Evolutionary conservation across 2,888 invertebrate genomes (phyloP).

Genomic region (Amiota minor): DNA sequence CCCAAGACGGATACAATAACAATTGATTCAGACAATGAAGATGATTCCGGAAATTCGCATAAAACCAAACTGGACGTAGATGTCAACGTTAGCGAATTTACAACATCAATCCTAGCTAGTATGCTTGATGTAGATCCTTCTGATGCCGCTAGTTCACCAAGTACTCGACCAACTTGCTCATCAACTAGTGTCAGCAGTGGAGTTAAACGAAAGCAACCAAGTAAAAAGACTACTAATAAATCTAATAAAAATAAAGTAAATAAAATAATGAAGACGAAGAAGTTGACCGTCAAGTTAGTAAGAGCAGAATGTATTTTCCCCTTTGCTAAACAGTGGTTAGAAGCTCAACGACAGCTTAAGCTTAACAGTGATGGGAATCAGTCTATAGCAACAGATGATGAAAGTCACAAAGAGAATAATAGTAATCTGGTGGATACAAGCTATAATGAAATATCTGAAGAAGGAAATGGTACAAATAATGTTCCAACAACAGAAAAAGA

Average conservation of each 20-base stretch:
- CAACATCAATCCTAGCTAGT: constrained; percentile 68
- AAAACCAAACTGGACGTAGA: constrained; percentile 40
- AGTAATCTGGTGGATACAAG: constrained; percentile 15
- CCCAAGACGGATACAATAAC: constrained; percentile 72
- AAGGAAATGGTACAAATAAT: neutral
- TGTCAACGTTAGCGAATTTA: constrained; percentile 55
- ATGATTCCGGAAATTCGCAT: constrained; percentile 45
- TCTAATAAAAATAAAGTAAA: constrained; percentile 69
- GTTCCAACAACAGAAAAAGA: neutral
- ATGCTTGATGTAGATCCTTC: constrained; percentile 70
- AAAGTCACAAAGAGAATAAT: neutral
- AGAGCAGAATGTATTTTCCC: constrained; percentile 66
- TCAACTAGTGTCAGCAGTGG: constrained; percentile 27
- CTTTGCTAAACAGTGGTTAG: constrained; percentile 61
- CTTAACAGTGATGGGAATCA: no score
- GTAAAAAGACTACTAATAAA: constrained; percentile 71
- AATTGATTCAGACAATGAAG: constrained; percentile 72
- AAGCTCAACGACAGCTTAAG: constrained; percentile 32
- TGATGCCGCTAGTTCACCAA: constrained; percentile 46
- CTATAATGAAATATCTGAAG: constrained; percentile 42
- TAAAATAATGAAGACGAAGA: constrained; percentile 69
- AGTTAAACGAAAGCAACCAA: constrained; percentile 67
- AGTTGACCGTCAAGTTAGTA: constrained; percentile 59
- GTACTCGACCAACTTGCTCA: constrained; percentile 29
- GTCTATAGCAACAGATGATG: neutral